Evolutionary conservation across 2,113 vertebrate species (phyloP).

Genomic region (Bujurquina vittata): DNA sequence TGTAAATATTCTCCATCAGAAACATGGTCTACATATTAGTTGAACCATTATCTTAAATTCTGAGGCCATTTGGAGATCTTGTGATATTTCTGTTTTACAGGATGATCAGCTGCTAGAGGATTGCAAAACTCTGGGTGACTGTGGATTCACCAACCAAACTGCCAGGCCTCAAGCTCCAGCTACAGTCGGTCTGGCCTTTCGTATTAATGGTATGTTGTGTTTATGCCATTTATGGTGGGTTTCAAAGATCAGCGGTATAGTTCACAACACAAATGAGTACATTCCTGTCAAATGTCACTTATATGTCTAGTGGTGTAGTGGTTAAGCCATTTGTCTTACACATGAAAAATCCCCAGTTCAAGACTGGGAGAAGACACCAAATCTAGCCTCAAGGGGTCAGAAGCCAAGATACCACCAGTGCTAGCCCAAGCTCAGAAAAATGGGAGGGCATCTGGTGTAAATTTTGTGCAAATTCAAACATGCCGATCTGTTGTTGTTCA

Average conservation of each 20-base stretch:
- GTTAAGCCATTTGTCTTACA: background rate
- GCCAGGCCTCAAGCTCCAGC: constrained; percentile 90
- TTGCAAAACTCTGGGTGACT: constrained; percentile 89
- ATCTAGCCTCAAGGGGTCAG: background rate
- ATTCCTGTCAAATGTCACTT: background rate
- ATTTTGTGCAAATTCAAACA: background rate
- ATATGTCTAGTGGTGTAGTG: background rate
- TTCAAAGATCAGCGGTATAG: background rate
- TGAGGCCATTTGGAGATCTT: background rate
- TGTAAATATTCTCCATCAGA: background rate
- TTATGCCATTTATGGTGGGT: background rate
- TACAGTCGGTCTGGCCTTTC: constrained; percentile 91
- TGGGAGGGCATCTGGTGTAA: background rate
- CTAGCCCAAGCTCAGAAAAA: background rate
- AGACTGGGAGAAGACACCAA: background rate
- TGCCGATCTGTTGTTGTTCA: background rate
- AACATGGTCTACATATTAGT: background rate
- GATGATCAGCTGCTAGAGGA: constrained; percentile 92
- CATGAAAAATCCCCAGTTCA: background rate
- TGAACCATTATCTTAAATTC: background rate
- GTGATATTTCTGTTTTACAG: constrained; percentile 67
- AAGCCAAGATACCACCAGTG: background rate
- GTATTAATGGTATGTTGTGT: constrained; percentile 79
- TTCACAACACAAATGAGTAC: background rate
- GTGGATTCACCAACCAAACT: constrained; percentile 92